Base-by-base conservation (phyloP, 2,113 vertebrate species). In the Isurus oxyrinchus region DNA sequence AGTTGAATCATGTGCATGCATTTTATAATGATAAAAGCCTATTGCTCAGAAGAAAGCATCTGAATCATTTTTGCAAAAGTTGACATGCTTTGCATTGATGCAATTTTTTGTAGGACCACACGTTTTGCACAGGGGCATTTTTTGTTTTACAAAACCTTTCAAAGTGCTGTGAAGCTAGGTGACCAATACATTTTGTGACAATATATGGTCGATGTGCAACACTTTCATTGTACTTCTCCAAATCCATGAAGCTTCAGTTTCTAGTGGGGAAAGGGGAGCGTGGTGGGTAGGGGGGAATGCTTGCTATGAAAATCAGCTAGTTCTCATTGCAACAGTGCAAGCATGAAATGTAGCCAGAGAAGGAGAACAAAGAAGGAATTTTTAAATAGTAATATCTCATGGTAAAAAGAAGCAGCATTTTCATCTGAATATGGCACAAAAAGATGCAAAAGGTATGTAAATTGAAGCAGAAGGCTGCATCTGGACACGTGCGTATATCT, bases 401-500 rank as follows among this genome's bases (percentile, higher is more conserved):
- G 66, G 5, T 16, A 49, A 69, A 69, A 53, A 7, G 67, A 69
- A 69, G 63, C 35, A 0, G 14, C 88, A n/a, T 19, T 40, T 93
- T n/a, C 57, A 21, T 95, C 63, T 35, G 19, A 72, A 76, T 27
- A 69, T 49, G 61, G 44, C 23, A 67, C 23, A 95, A 67, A 49
- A 72, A 72, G 94, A 63, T 55, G 13, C 66, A 72, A 31, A 98
- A 98, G 98, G 98, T 97, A 98, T 97, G 98, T 97, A 98, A 98
- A 98, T 98, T 97, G 97, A 97, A 98, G 98, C 97, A 97, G 97
- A 98, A 97, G 97, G 96, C 97, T 98, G 98, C 99, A 99, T 98
- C 99, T 99, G 99, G 98, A 98, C 98, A 97, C 98, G 98, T 98
- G 97, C 97, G 98, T 98, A 98, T 98, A 98, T 97, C 97, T 98